Evolutionary conservation across 2,888 invertebrate species (phyloP).

Genomic region (Nebria salina): DNA sequence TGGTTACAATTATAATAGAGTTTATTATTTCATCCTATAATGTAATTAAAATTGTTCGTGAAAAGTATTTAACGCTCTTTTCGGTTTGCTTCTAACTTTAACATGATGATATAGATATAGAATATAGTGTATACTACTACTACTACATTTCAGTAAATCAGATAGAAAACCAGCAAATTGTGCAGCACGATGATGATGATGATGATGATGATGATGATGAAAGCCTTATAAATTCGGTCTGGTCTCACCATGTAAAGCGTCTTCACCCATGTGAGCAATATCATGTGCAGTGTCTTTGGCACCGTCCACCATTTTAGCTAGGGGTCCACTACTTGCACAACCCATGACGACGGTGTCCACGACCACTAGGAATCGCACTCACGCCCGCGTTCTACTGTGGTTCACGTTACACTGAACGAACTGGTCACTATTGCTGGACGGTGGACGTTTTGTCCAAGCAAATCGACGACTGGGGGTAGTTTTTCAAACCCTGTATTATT

Average conservation of each 20-base stretch:
- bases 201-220: too few relatives aligned
- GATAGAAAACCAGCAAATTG: too few relatives aligned
- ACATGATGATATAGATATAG: too few relatives aligned
- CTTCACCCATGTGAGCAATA: conserved; percentile 57
- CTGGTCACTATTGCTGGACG: neutral
- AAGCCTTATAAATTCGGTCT: too few relatives aligned
- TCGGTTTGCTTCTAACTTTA: too few relatives aligned
- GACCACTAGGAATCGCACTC: neutral
- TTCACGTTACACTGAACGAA: conserved; percentile 25
- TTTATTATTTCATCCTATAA: too few relatives aligned
- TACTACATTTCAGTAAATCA: too few relatives aligned
- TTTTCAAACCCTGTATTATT: neutral
- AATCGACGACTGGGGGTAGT: neutral
- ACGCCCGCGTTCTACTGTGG: neutral
- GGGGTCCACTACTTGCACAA: conserved; percentile 62
- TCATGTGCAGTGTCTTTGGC: conserved; percentile 58
- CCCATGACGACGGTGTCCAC: conserved; percentile 55
- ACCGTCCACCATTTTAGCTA: conserved; percentile 58
- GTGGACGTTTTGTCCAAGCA: conserved; percentile 2
- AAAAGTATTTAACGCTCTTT: too few relatives aligned
- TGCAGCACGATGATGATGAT: too few relatives aligned
- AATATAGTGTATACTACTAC: too few relatives aligned
- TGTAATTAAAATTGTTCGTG: too few relatives aligned
- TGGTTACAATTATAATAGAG: too few relatives aligned
- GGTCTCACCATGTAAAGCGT: conserved; percentile 53